Evolutionary conservation across 2,888 invertebrate species (phyloP).

Genomic region (Diachrysia chrysitis): DNA sequence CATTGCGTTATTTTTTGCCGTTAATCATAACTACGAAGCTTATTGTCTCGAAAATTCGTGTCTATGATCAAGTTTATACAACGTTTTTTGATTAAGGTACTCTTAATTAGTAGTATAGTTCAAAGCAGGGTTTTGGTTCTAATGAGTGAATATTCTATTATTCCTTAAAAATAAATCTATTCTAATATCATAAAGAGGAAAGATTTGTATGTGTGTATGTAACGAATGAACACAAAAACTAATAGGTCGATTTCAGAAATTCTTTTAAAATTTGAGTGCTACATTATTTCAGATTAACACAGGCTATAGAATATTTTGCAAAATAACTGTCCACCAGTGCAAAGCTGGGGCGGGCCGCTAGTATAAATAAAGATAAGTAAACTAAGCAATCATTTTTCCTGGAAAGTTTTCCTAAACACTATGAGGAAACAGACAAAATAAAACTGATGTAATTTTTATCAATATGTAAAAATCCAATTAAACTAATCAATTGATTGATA

Average conservation of each 20-base stretch:
- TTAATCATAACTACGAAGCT: slow-evolving; percentile 48
- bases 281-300: no score
- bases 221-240: no score
- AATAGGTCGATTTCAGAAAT: no score
- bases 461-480: slow-evolving; percentile 17
- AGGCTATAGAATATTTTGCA: no score
- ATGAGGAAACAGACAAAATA: background rate
- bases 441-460: background rate
- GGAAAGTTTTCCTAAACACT: background rate
- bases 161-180: no score
- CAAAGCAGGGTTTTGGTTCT: no score
- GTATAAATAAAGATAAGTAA: background rate
- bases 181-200: no score
- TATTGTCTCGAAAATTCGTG: slow-evolving; percentile 33
- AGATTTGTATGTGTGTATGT: no score
- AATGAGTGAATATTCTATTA: background rate
- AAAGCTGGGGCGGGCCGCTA: no score
- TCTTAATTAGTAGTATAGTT: background rate
- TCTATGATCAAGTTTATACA: background rate
- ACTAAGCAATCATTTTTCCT: background rate
- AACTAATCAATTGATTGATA: slow-evolving; percentile 14
- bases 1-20: slow-evolving; percentile 38
- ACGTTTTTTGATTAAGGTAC: background rate
- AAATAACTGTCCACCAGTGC: no score
- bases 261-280: no score